Evolutionary conservation across 2,113 vertebrate genomes (phyloP), one percentile per base, ranked within the genome.

Genomic region (Macquaria australasica): DNA sequence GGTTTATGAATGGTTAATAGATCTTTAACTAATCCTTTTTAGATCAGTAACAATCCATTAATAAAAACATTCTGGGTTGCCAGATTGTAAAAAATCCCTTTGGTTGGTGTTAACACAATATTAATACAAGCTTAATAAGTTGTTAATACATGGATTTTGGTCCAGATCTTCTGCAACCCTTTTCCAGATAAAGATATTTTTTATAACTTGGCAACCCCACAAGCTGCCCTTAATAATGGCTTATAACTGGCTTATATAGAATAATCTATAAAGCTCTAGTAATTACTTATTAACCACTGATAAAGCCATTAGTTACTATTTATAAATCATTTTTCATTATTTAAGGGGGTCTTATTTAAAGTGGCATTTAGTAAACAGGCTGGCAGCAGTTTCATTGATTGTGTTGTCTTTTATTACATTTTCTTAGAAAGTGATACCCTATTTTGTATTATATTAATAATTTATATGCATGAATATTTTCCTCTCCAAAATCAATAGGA

Each of bases 91-190:
- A 28, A 69, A 1, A 31, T 34, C 16, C 8, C 0, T 62, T 62
- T 62, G 28, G 15, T 15, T 34, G 25, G 14, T 50, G 15, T 50
- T 69, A 69, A 55, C 34, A 51, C 60, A 31, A 66, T 51, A 69
- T 39, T 37, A 56, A 63, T 45, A 51, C 21, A 45, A 25, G n/a
- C 10, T 48, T 39, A 45, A 56, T 64, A 45, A 31, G n/a, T 37
- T 39, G n/a, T 77, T 62, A 64, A 78, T 37, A 8, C 55, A 55
- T 53, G 16, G 37, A 60, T 37, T 67, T 70, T 23, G 25, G 37
- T 71, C 7, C 56, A 31, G 31, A 71, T 55, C 8, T 53, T 48
- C 31, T 37, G 5, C 15, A 15, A 51, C 15, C 3, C 28, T 16
- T 60, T 9, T 73, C n/a, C 6, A 66, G 34, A 60, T 59, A 66